These are phyloP conservation scores for Palloptera scutellata DNA, from an alignment of 2,888 invertebrate species.

Conservation along the genomic window DNA sequence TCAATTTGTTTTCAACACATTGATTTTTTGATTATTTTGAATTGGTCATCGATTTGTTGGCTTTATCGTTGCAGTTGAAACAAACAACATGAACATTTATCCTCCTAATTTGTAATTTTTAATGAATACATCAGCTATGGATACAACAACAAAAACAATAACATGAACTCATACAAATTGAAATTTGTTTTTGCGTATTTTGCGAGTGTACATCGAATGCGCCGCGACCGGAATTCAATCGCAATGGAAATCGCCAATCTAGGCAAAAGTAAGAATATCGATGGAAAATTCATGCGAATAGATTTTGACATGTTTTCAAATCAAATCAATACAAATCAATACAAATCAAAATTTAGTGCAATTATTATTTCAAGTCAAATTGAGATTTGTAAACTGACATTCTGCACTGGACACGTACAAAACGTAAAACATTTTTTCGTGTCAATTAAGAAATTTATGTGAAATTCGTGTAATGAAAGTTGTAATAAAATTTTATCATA, in stretches of 20 bases:
- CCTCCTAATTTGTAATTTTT: too few relatives aligned
- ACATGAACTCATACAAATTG: not conserved
- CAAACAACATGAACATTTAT: not conserved
- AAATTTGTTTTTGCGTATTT: not conserved
- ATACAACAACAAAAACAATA: not conserved
- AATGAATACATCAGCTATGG: too few relatives aligned
- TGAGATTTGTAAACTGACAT: constrained; percentile 10
- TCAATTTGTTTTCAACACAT: constrained; percentile 15
- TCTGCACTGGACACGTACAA: not conserved
- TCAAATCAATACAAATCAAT: constrained; percentile 36
- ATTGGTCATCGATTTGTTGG: constrained; percentile 30
- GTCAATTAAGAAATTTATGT: too few relatives aligned
- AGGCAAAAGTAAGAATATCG: constrained; percentile 13
- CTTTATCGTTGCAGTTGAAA: not conserved
- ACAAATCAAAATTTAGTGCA: constrained; percentile 29
- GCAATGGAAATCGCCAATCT: not conserved
- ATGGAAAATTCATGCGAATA: not conserved
- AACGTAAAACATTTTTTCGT: too few relatives aligned
- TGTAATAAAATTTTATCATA: too few relatives aligned
- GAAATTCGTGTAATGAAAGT: too few relatives aligned
- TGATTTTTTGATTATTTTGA: constrained; percentile 30
- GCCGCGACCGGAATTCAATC: too few relatives aligned
- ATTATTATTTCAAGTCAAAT: constrained; percentile 34
- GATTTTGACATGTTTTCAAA: constrained; percentile 39
- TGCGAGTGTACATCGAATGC: too few relatives aligned